Conservation (phyloP, 2,797 vertebrate species). For the Sternotherus odoratus region DNA sequence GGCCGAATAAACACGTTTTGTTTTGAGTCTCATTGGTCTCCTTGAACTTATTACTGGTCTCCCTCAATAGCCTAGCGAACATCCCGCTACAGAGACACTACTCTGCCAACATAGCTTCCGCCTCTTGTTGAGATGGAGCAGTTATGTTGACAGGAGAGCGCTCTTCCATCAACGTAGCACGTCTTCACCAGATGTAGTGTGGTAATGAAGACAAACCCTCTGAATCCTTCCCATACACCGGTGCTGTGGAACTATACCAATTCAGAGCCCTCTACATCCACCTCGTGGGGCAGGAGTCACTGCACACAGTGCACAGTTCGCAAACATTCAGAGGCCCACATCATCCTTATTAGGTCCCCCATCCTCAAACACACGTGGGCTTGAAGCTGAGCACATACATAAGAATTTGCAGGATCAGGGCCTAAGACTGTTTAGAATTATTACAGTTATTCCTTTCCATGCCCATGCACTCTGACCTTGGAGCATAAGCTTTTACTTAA, state of each 20-base stretch:
- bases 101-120: fast-evolving
- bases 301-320: not conserved
- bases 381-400: fast-evolving
- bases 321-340: not conserved
- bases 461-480: not conserved
- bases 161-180: too few species aligned
- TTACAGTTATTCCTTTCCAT: not conserved
- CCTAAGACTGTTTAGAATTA: fast-evolving
- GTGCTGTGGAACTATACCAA: not conserved
- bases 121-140: too few species aligned
- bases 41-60: too few species aligned
- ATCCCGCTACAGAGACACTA: too few species aligned
- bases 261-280: fast-evolving
- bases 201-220: too few species aligned
- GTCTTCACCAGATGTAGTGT: too few species aligned
- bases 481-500: not conserved
- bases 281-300: not conserved
- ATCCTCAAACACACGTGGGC: not conserved
- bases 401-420: not conserved
- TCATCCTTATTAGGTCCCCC: fast-evolving
- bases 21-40: too few species aligned
- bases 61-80: too few species aligned
- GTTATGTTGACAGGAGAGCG: too few species aligned
- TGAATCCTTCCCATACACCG: not conserved
- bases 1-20: too few species aligned